phyloP scores from a whole-genome alignment of 2,888 invertebrate species.

The Leucozona laternaria region DNA sequence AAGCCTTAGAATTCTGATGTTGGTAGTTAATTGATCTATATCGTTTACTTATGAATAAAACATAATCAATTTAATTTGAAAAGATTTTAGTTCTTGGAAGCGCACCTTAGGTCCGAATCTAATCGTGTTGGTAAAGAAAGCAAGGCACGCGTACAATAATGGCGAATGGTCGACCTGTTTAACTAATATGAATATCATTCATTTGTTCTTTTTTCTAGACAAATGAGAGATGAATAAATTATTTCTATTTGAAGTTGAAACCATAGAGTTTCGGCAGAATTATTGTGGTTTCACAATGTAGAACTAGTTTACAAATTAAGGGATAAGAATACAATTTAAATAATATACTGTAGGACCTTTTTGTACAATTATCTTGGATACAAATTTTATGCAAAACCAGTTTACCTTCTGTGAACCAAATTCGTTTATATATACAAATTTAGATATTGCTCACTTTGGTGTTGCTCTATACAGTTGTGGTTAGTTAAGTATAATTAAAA shows the following conservation, averaged over 20 bases:
- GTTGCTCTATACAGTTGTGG: neutral
- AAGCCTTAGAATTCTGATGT: neutral
- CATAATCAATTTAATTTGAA: neutral
- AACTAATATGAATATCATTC: neutral
- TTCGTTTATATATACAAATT: neutral
- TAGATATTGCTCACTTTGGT: neutral
- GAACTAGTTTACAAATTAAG: neutral
- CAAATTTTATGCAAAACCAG: neutral
- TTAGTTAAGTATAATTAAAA: neutral
- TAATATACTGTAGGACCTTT: neutral
- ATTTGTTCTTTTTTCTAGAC: neutral
- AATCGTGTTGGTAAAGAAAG: neutral
- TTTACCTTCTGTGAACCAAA: neutral
- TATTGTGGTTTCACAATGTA: neutral
- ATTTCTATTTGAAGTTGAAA: neutral
- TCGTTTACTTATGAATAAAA: slow-evolving; percentile 9
- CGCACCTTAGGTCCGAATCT: neutral
- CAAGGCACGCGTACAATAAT: neutral
- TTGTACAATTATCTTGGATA: neutral
- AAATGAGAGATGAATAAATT: neutral
- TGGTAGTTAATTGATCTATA: slow-evolving; percentile 5
- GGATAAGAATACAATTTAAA: neutral
- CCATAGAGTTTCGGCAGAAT: neutral
- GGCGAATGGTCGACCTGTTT: neutral
- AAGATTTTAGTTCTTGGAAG: neutral